These are phyloP conservation scores for Geotrupes spiniger DNA, from an alignment of 2,888 invertebrate species.

Conservation along the genomic window DNA sequence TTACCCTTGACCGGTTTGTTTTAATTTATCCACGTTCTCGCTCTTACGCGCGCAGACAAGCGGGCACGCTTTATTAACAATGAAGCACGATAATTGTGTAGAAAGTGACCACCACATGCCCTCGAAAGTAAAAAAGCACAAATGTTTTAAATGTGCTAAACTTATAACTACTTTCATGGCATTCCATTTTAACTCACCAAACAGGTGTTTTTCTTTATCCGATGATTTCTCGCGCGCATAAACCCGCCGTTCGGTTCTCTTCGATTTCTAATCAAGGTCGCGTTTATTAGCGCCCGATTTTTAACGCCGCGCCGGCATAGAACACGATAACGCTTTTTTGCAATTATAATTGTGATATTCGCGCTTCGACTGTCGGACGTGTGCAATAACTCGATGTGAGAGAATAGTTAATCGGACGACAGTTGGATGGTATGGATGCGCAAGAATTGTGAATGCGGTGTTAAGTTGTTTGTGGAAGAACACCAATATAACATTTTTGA, in stretches of 20 bases:
- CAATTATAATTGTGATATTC: too few species aligned
- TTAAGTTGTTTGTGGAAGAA: too few species aligned
- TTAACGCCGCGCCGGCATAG: too few species aligned
- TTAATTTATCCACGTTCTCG: slow-evolving; percentile 1
- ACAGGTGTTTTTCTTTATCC: slow-evolving; percentile 3
- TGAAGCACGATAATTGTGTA: slow-evolving; percentile 22
- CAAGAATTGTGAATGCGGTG: too few species aligned
- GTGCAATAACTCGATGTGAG: too few species aligned
- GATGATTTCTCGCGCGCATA: neutral
- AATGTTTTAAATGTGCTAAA: slow-evolving; percentile 20
- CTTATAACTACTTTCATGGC: slow-evolving; percentile 23
- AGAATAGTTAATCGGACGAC: too few species aligned
- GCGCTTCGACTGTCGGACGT: too few species aligned
- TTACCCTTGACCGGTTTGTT: slow-evolving; percentile 14
- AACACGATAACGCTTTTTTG: too few species aligned
- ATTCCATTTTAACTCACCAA: slow-evolving; percentile 1
- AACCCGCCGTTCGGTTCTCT: neutral
- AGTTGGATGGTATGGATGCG: too few species aligned
- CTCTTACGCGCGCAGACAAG: slow-evolving; percentile 13
- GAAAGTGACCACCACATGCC: slow-evolving; percentile 24
- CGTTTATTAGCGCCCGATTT: too few species aligned
- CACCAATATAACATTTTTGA: too few species aligned
- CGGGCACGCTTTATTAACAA: slow-evolving; percentile 12
- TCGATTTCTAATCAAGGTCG: neutral
- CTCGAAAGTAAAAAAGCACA: slow-evolving; percentile 22